These are phyloP conservation scores for Falco berigora DNA, from an alignment of 2,797 vertebrate genomes.

Conservation along the genomic window DNA sequence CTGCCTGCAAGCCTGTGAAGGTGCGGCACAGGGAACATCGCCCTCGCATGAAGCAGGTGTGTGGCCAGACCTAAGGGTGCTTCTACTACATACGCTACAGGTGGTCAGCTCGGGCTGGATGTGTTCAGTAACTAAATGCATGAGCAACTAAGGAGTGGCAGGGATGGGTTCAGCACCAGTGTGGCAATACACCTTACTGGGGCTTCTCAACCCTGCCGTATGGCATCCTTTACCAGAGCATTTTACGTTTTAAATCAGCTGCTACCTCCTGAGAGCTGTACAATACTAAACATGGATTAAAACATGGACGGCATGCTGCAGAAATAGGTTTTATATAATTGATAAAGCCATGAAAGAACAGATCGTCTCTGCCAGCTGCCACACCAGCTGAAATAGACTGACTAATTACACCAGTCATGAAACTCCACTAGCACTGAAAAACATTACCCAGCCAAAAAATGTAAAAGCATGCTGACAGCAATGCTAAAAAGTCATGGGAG, in stretches of 20 bases:
- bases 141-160: neutral
- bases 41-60: neutral
- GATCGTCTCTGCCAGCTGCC: conserved; percentile 45
- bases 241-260: neutral
- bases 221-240: neutral
- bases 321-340: conserved; percentile 3
- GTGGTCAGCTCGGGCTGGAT: neutral
- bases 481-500: neutral
- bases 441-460: neutral
- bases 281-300: neutral
- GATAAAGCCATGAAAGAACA: conserved; percentile 22
- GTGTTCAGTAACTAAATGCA: neutral
- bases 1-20: neutral
- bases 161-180: neutral
- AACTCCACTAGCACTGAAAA: neutral
- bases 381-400: neutral
- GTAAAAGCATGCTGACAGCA: neutral
- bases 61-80: neutral
- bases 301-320: neutral
- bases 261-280: neutral
- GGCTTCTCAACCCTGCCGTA: neutral
- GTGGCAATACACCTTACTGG: neutral
- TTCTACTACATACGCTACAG: neutral
- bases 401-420: neutral
- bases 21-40: neutral